Evolutionary conservation across 2,113 vertebrate genomes (phyloP).

Genomic region (Mellivora capensis): DNA sequence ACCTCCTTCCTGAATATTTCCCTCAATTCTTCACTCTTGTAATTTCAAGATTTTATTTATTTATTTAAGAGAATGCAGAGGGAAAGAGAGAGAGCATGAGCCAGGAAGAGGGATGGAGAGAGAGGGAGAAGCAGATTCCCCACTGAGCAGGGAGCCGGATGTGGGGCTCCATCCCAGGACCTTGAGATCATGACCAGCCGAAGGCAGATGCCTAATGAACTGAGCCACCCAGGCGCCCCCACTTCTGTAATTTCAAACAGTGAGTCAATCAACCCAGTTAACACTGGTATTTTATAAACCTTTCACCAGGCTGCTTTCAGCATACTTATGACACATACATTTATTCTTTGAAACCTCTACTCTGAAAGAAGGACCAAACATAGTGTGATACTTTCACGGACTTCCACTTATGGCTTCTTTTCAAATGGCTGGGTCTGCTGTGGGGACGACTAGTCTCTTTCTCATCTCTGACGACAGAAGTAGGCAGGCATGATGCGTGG

Average conservation of each 20-base stretch:
- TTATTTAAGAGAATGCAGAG: neutral
- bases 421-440: neutral
- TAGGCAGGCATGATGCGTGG: neutral
- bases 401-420: neutral
- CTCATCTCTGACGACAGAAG: neutral
- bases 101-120: neutral
- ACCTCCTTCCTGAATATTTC: neutral
- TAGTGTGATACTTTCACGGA: neutral
- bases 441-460: neutral
- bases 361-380: neutral
- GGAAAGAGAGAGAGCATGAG: neutral
- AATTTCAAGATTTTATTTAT: neutral
- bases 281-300: neutral
- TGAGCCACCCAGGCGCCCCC: too few relatives aligned
- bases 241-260: neutral
- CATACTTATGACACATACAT: neutral
- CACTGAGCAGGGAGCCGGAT: neutral
- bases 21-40: neutral
- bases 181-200: neutral
- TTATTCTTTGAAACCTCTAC: conserved; percentile 1
- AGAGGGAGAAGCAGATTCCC: neutral
- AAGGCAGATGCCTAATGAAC: neutral
- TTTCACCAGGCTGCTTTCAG: neutral
- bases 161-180: neutral
- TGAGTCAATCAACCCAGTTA: neutral